These are phyloP conservation scores for Plusia festucae DNA, from an alignment of 2,888 invertebrate genomes.

Conservation along the genomic window DNA sequence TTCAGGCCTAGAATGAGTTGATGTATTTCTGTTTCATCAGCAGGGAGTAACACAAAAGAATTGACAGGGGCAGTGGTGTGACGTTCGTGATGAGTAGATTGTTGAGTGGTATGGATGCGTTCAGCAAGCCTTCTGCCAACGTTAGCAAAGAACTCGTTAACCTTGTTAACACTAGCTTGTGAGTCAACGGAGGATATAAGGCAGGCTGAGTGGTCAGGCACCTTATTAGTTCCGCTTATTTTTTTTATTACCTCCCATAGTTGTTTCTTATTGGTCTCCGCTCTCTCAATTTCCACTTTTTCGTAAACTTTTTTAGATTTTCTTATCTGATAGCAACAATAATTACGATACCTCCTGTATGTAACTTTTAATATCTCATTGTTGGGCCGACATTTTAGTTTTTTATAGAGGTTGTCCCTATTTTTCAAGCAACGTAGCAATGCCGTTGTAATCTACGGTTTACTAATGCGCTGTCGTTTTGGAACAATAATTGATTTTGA, in stretches of 20 bases:
- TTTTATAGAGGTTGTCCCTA: neutral
- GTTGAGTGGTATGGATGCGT: neutral
- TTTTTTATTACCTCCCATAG: constrained; percentile 9
- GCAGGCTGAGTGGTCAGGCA: neutral
- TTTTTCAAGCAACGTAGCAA: neutral
- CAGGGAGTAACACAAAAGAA: neutral
- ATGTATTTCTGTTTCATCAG: neutral
- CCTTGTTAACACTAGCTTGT: neutral
- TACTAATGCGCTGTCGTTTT: too few species aligned
- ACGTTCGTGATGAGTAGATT: too few species aligned
- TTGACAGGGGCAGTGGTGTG: neutral
- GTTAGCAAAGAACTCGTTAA: neutral
- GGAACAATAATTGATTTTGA: too few species aligned
- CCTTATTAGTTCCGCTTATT: neutral
- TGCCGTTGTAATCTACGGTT: neutral
- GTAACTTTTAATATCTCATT: neutral
- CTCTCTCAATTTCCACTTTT: constrained; percentile 9
- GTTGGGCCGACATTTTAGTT: constrained; percentile 14
- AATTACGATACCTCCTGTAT: constrained; percentile 15
- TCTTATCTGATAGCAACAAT: constrained; percentile 8
- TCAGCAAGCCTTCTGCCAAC: neutral
- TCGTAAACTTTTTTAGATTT: constrained; percentile 13
- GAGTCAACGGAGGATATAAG: too few species aligned
- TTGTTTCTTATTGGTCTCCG: constrained; percentile 5
- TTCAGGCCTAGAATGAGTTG: neutral